Evolutionary conservation across 2,113 vertebrate genomes (phyloP).

Genomic region (Pollimyrus isidori): DNA sequence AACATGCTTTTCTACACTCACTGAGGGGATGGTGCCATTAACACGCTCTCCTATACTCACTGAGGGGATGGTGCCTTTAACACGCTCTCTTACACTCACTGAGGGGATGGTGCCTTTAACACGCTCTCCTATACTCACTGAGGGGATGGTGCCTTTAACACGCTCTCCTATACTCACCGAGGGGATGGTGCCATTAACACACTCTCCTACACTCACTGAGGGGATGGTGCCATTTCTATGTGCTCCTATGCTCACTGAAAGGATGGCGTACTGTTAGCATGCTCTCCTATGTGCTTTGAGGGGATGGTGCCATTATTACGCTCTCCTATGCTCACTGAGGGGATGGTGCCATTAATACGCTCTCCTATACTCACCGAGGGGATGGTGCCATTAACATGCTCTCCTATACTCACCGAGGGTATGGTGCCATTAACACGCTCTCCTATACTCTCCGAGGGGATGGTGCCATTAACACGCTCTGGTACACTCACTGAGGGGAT

Average conservation of each 20-base stretch:
- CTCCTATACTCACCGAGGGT: too few relatives aligned
- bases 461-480: too few relatives aligned
- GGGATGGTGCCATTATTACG: not conserved
- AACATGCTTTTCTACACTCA: not conserved
- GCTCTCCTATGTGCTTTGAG: not conserved
- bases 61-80: not conserved
- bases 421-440: accelerated
- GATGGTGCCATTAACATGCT: too few relatives aligned
- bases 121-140: not conserved
- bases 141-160: not conserved
- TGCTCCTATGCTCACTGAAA: not conserved
- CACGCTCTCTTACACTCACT: not conserved
- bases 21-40: too few relatives aligned
- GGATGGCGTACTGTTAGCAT: not conserved
- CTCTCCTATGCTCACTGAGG: not conserved
- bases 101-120: not conserved
- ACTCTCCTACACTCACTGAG: not conserved
- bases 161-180: not conserved
- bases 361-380: not conserved
- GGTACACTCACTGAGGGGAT: too few relatives aligned
- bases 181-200: too few relatives aligned
- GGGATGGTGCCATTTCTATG: not conserved
- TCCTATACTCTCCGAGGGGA: too few relatives aligned
- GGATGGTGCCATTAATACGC: too few relatives aligned
- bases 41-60: not conserved